phyloP scores from a whole-genome alignment of 2,888 invertebrate genomes.

The Drosophila nr. perissopoda region DNA sequence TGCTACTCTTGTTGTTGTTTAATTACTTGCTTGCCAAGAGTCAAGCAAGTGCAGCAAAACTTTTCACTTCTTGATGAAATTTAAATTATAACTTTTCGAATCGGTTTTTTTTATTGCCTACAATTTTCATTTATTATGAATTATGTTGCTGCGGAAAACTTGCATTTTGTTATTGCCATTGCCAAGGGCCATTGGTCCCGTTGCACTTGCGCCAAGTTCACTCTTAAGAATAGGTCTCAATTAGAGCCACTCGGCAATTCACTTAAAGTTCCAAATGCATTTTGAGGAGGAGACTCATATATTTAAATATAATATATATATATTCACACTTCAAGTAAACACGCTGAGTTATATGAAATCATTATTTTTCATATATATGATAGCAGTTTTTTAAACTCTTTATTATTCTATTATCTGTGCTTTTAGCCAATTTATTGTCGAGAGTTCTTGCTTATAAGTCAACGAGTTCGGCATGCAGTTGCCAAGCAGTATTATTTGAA shows the following conservation, averaged over 20 bases:
- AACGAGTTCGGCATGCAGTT: not conserved
- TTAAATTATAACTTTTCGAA: slow-evolving; percentile 69
- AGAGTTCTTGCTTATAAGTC: not conserved
- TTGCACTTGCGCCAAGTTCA: not conserved
- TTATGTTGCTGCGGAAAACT: slow-evolving; percentile 8
- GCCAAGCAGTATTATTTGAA: slow-evolving; percentile 1
- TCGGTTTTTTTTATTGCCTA: slow-evolving; percentile 10
- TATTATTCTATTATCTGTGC: not conserved
- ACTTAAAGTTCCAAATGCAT: not conserved
- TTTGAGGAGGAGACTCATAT: not conserved
- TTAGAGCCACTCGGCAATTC: not conserved
- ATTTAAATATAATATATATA: not conserved
- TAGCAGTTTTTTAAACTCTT: not conserved
- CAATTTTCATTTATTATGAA: slow-evolving; percentile 5
- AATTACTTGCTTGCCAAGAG: slow-evolving; percentile 65
- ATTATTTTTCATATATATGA: not conserved
- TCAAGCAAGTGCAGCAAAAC: slow-evolving; percentile 50
- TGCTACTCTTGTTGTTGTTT: slow-evolving; percentile 47
- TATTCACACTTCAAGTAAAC: not conserved
- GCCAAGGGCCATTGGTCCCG: slow-evolving; percentile 1
- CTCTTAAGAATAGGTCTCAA: not conserved
- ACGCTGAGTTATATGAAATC: not conserved
- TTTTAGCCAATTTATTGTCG: not conserved
- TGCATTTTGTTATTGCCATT: not conserved
- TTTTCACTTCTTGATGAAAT: slow-evolving; percentile 60